Conservation (phyloP, 2,888 invertebrate genomes). For the Lasioglossum calceatum region DNA sequence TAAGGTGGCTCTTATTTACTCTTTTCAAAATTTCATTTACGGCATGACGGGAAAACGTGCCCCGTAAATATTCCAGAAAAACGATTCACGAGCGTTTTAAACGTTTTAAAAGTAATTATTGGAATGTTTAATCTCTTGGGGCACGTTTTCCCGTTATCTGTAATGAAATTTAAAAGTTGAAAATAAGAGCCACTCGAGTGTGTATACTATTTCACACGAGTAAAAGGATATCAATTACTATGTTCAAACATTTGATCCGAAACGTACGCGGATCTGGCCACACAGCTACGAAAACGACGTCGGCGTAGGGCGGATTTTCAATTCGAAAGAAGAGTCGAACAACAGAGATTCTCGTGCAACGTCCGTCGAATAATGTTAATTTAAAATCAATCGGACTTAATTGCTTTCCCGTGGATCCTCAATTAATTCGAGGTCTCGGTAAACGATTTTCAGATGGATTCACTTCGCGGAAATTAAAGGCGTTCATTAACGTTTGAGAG, state of each 20-base stretch:
- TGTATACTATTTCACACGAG: background rate
- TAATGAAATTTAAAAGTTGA: no score
- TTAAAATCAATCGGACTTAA: slow-evolving; percentile 28
- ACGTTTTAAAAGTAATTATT: no score
- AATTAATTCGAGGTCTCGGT: slow-evolving; percentile 15
- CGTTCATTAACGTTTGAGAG: slow-evolving; percentile 32
- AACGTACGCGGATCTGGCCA: background rate
- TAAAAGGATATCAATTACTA: background rate
- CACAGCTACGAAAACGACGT: background rate
- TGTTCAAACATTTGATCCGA: background rate
- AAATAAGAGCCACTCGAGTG: background rate
- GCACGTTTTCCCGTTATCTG: no score
- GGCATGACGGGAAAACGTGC: no score
- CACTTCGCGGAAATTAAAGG: slow-evolving; percentile 29
- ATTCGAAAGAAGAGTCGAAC: background rate
- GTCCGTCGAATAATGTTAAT: slow-evolving; percentile 12
- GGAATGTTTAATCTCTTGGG: no score
- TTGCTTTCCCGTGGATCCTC: slow-evolving; percentile 24
- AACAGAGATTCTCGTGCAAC: background rate
- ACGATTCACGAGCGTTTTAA: no score
- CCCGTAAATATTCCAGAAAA: no score
- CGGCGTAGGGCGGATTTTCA: background rate
- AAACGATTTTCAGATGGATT: slow-evolving; percentile 43
- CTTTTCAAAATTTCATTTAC: no score
- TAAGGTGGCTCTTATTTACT: no score